phyloP scores from a whole-genome alignment of 2,113 vertebrate species.

The Lasiurus cinereus region DNA sequence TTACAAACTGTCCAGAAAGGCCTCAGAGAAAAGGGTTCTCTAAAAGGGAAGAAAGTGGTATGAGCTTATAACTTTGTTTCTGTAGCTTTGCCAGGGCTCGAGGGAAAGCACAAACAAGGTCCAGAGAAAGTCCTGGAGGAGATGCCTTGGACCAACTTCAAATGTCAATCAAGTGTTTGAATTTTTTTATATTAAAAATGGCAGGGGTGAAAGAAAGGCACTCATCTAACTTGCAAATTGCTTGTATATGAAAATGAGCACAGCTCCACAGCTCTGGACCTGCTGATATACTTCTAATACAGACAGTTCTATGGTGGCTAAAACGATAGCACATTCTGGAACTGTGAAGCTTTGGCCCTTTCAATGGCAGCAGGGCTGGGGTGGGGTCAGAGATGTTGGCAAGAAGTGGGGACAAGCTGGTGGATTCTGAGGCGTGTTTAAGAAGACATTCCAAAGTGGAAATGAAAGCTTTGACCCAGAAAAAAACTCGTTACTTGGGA shows the following conservation, averaged over 20 bases:
- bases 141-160: not conserved
- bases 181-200: slow-evolving; percentile 71
- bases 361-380: slow-evolving; percentile 57
- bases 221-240: slow-evolving; percentile 66
- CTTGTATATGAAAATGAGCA: slow-evolving; percentile 57
- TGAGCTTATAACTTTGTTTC: slow-evolving; percentile 53
- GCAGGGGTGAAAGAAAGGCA: not conserved
- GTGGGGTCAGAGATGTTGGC: slow-evolving; percentile 45
- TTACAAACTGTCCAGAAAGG: not conserved
- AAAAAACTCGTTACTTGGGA: slow-evolving; percentile 83
- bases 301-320: slow-evolving; percentile 41
- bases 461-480: slow-evolving; percentile 81
- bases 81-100: rapidly evolving
- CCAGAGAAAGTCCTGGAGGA: not conserved
- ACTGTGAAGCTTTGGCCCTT: slow-evolving; percentile 76
- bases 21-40: slow-evolving; percentile 60
- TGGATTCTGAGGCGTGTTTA: slow-evolving; percentile 84
- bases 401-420: slow-evolving; percentile 44
- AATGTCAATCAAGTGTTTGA: slow-evolving; percentile 55
- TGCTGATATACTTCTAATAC: slow-evolving; percentile 56
- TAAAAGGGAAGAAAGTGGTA: slow-evolving; percentile 22
- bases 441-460: slow-evolving; percentile 85
- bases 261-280: slow-evolving; percentile 65
- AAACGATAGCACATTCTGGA: slow-evolving; percentile 32
- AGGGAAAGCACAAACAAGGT: slow-evolving; percentile 56